These are phyloP conservation scores for Agrotis clavis DNA, from an alignment of 2,888 invertebrate genomes.

Conservation along the genomic window DNA sequence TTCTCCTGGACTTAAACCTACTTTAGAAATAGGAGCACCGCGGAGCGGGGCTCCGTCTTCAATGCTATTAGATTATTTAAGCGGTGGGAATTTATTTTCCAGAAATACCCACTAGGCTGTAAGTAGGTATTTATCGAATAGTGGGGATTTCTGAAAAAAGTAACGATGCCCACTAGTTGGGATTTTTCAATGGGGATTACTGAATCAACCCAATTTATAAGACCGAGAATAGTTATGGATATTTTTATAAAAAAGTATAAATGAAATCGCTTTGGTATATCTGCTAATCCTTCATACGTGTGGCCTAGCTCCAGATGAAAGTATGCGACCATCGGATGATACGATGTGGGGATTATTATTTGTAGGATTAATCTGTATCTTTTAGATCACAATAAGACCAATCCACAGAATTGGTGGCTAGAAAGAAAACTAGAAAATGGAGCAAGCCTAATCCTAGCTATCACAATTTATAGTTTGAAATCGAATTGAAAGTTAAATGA, in stretches of 20 bases:
- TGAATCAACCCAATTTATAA: too few species aligned
- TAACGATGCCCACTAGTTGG: too few species aligned
- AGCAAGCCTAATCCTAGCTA: not conserved
- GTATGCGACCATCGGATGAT: not conserved
- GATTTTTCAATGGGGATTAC: too few species aligned
- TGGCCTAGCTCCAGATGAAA: not conserved
- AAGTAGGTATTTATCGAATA: too few species aligned
- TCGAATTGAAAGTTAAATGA: not conserved
- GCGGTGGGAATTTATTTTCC: too few species aligned
- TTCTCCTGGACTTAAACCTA: not conserved
- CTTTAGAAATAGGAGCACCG: not conserved
- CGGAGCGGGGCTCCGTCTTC: too few species aligned
- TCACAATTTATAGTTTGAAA: not conserved
- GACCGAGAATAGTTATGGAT: too few species aligned
- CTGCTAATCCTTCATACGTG: conserved; percentile 17
- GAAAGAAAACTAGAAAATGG: not conserved
- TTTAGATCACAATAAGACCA: conserved; percentile 1
- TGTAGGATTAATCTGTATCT: conserved; percentile 12
- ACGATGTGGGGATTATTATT: conserved; percentile 18
- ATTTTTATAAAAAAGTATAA: too few species aligned
- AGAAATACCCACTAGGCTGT: too few species aligned
- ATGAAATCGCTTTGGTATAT: not conserved
- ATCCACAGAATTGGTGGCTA: not conserved
- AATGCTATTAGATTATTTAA: too few species aligned
- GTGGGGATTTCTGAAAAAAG: too few species aligned